Percentiles rank a stretch among this genome's conserved stretches.
Conservation (phyloP, 2,113 vertebrate genomes). For the Catharus bicknelli region DNA sequence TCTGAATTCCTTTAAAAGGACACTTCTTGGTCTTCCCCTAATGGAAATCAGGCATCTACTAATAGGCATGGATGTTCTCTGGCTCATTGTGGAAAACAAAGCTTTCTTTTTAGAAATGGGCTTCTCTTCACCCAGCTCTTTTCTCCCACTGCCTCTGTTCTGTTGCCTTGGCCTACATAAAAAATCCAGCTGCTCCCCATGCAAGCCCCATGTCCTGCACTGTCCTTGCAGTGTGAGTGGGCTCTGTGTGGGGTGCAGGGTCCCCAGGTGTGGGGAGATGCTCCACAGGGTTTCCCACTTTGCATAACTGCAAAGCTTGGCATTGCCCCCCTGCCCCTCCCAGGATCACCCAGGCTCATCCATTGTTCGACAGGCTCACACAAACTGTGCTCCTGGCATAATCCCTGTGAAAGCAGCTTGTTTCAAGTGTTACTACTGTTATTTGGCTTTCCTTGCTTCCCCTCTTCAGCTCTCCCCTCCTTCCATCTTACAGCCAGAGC, state of each 20-base stretch:
- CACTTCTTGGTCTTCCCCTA: not conserved
- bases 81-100: not conserved
- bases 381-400: not conserved
- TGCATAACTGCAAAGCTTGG: not conserved
- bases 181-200: not conserved
- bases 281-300: not conserved
- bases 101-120: not conserved
- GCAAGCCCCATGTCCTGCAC: fast-evolving
- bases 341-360: not conserved
- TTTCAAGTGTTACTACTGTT: not conserved
- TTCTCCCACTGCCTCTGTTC: not conserved
- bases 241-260: not conserved
- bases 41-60: not conserved
- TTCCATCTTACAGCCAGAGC: not conserved
- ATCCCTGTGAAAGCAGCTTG: not conserved
- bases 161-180: not conserved
- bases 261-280: not conserved
- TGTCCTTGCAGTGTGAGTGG: not conserved
- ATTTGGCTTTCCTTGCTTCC: not conserved
- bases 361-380: not conserved
- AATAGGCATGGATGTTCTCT: not conserved
- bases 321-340: not conserved
- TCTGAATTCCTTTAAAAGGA: conserved; percentile 2
- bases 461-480: not conserved
- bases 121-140: not conserved